Conservation (phyloP, 92 coral and sea anemone genomes). For the Isaurus tuberculatus region DNA sequence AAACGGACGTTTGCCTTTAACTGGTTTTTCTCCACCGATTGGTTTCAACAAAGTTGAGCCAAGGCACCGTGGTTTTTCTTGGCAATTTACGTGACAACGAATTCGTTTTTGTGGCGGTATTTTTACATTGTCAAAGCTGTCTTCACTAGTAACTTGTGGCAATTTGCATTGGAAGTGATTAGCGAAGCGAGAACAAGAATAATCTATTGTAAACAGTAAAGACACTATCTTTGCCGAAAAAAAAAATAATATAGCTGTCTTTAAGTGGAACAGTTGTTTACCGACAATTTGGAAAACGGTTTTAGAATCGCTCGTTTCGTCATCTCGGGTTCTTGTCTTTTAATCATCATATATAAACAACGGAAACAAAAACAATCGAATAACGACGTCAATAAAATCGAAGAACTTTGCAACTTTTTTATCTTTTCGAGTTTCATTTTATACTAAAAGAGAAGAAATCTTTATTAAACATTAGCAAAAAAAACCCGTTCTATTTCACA, state of each 20-base stretch:
- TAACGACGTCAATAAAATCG: not conserved
- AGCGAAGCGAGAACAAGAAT: slow-evolving; percentile 35
- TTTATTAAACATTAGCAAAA: not conserved
- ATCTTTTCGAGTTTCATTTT: not conserved
- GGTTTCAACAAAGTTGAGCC: not conserved
- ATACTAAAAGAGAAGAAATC: not conserved
- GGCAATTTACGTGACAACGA: slow-evolving; percentile 40
- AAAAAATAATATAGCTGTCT: not conserved
- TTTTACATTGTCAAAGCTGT: slow-evolving; percentile 46
- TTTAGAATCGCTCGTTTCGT: not conserved
- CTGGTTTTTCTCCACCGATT: not conserved
- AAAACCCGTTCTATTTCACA: not conserved
- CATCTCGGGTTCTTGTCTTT: not conserved
- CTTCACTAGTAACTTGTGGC: slow-evolving; percentile 42
- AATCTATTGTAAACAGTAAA: not conserved
- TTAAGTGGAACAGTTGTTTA: not conserved
- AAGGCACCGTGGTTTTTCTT: not conserved
- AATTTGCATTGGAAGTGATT: slow-evolving; percentile 48
- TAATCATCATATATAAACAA: not conserved
- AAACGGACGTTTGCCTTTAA: not conserved
- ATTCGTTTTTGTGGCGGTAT: slow-evolving; percentile 43
- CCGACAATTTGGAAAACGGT: not conserved
- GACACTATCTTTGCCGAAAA: not conserved
- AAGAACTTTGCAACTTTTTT: not conserved
- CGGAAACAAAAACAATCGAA: not conserved